phyloP scores from a whole-genome alignment of 2,888 invertebrate genomes.

The Trissolcus japonicus region DNA sequence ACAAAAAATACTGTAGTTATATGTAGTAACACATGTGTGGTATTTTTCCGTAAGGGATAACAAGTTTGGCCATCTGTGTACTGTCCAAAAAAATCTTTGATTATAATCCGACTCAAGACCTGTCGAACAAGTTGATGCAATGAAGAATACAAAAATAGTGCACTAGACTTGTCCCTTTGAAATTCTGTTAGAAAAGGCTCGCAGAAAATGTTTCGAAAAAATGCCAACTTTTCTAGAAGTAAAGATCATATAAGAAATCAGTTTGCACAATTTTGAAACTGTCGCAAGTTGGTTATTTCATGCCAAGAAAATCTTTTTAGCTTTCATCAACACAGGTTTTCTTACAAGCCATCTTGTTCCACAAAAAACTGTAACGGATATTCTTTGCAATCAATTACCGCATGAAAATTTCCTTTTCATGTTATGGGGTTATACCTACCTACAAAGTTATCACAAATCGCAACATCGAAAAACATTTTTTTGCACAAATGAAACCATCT shows the following conservation, averaged over 20 bases:
- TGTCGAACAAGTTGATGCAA: conserved; percentile 8
- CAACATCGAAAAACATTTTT: too few species aligned
- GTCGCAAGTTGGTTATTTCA: conserved; percentile 29
- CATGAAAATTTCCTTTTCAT: too few species aligned
- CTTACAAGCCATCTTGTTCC: conserved; percentile 27
- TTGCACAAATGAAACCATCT: too few species aligned
- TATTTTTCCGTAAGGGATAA: too few species aligned
- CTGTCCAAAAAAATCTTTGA: conserved; percentile 18
- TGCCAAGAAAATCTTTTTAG: not conserved
- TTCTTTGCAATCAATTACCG: not conserved
- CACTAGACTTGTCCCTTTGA: conserved; percentile 45
- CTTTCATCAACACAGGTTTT: conserved; percentile 5
- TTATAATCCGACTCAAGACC: conserved; percentile 28
- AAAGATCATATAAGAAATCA: conserved; percentile 31
- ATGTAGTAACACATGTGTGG: too few species aligned
- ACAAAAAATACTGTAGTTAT: too few species aligned
- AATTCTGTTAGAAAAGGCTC: conserved; percentile 53
- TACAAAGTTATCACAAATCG: too few species aligned
- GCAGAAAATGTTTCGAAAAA: conserved; percentile 42
- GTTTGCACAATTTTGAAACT: conserved; percentile 42
- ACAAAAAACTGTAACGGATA: conserved; percentile 30
- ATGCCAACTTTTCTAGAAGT: conserved; percentile 41
- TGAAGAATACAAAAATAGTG: conserved; percentile 43
- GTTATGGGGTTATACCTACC: too few species aligned
- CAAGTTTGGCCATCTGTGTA: conserved; percentile 6